Base-by-base conservation (phyloP, 2,888 invertebrate species). In the Latrodectus hesperus region DNA sequence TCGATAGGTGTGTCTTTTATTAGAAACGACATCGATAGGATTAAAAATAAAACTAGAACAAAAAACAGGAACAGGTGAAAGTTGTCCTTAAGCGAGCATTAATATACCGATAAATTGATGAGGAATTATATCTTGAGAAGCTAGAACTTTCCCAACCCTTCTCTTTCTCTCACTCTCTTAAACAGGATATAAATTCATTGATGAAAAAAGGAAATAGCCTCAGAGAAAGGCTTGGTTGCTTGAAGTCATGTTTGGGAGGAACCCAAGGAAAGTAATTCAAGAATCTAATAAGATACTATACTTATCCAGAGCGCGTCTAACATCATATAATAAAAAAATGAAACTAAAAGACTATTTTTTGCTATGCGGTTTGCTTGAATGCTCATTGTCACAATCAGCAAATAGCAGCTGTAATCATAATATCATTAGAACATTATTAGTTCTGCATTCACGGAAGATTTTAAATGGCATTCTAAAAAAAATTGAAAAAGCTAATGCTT, bases 1-100 rank as follows among this genome's bases (percentile, higher is more conserved):
- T 71, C 72, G 77, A 84, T 78, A 77, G 77, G 72, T 77, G 72
- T 77, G 77, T 84, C 84, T 84, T 84, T 84, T 84, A 84, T 76
- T 84, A 84, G 84, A 60, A 77, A 22, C 67, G 77, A 65, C 77
- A 83, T 83, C 83, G 72, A 83, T 83, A 83, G 55, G 67, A 72
- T 72, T 77, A 65, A 77, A 26, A 72, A 53, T 51, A 77, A 72
- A 84, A 84, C 65, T 84, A 73, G 84, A 84, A 72, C 84, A 84
- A 84, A 84, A 77, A 84, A 84, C 72, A 84, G 72, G 84, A 84
- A 77, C 77, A 77, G 17, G 52, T 65, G 71, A 72, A 78, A 84
- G 55, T 67, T 84, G 73, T 65, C 84, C 77, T 51, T 53, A 72
- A 78, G 84, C 72, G 51, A 65, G 17, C 22, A 55, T 55, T 22